Evolutionary conservation across 2,113 vertebrate species (phyloP).

Genomic region (Candoia aspera): DNA sequence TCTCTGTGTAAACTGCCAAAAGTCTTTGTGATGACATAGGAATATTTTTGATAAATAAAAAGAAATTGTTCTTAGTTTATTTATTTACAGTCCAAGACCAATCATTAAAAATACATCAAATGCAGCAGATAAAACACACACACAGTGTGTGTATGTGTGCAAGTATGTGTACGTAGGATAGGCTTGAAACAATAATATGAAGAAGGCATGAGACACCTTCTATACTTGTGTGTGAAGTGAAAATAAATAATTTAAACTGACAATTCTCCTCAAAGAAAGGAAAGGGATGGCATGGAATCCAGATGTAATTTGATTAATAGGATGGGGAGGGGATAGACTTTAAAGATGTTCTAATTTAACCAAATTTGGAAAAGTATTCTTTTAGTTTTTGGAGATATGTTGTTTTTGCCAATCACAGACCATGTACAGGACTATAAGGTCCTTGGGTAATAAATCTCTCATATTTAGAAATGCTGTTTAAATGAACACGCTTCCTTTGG

Average conservation of each 20-base stretch:
- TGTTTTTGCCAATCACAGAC: neutral
- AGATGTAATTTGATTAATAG: neutral
- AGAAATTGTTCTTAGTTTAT: neutral
- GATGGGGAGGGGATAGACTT: neutral
- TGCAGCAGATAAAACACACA: neutral
- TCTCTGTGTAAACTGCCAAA: neutral
- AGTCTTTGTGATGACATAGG: neutral
- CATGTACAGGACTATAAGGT: neutral
- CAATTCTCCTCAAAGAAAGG: neutral
- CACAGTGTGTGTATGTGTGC: neutral
- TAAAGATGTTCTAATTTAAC: neutral
- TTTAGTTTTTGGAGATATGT: conserved; percentile 4
- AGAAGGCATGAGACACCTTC: neutral
- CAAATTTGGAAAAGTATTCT: neutral
- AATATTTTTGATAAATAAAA: neutral
- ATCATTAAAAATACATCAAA: neutral
- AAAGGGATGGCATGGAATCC: neutral
- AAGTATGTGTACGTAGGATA: neutral
- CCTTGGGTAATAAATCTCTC: neutral
- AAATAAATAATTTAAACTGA: conserved; percentile 1
- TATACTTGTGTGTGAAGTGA: neutral
- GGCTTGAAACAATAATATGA: neutral
- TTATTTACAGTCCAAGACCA: neutral
- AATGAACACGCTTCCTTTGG: neutral
- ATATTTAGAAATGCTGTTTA: neutral